These are phyloP conservation scores for Zaprionus vittiger DNA, from an alignment of 1,140 invertebrate species.

Conservation along the genomic window DNA sequence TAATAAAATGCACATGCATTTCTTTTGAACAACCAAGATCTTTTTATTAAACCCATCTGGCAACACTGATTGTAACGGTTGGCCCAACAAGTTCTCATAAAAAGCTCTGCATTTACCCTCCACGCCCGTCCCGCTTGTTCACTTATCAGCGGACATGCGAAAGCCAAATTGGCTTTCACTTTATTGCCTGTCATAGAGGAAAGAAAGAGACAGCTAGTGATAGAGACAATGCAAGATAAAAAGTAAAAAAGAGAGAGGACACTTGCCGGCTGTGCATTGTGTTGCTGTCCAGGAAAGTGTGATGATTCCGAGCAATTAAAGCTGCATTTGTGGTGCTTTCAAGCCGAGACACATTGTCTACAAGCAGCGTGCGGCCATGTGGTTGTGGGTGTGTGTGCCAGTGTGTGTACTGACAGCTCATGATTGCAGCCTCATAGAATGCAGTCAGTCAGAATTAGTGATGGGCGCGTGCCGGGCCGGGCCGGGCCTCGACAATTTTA, in stretches of 20 bases:
- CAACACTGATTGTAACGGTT: constrained; percentile 14
- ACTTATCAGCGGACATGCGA: constrained; percentile 10
- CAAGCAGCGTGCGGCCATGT: neutral
- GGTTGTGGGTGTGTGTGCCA: neutral
- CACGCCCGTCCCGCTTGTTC: neutral
- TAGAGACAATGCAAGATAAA: neutral
- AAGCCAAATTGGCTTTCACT: constrained; percentile 53
- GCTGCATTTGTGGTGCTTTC: constrained; percentile 39
- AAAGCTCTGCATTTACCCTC: constrained; percentile 34
- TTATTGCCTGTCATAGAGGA: constrained; percentile 21
- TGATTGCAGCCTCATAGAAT: constrained; percentile 51
- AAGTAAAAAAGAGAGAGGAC: constrained; percentile 5
- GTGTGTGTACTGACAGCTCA: constrained; percentile 42
- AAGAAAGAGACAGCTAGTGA: neutral
- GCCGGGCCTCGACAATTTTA: no score
- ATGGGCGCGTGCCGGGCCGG: no score
- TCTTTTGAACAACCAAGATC: neutral
- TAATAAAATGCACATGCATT: neutral
- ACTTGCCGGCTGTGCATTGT: constrained; percentile 42
- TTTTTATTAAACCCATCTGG: constrained; percentile 2
- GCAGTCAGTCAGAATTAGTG: constrained; percentile 36
- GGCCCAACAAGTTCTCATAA: constrained; percentile 47
- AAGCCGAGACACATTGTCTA: constrained; percentile 51
- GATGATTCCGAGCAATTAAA: constrained; percentile 62
- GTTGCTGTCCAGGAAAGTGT: constrained; percentile 25